phyloP scores from a whole-genome alignment of 1,140 invertebrate genomes.

The Lordiphosa clarofinis region DNA sequence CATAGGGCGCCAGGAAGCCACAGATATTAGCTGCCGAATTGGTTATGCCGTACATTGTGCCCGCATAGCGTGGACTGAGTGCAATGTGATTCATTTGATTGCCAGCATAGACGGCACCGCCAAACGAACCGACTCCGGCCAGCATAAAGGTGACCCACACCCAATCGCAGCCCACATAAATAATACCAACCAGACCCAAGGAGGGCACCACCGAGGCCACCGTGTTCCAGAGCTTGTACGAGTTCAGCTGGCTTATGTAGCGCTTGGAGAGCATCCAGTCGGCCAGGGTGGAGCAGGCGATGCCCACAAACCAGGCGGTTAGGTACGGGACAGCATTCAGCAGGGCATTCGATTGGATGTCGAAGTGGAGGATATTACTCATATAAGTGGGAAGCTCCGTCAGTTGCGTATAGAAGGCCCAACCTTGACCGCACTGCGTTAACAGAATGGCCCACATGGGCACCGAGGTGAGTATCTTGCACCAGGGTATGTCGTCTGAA shows the following conservation, averaged over 20 bases:
- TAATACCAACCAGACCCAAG: slow-evolving; percentile 86
- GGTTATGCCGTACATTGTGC: slow-evolving; percentile 93
- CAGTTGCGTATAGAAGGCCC: slow-evolving; percentile 96
- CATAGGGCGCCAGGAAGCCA: slow-evolving; percentile 91
- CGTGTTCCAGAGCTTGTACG: slow-evolving; percentile 89
- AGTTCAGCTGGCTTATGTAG: slow-evolving; percentile 83
- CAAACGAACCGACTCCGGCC: slow-evolving; percentile 85
- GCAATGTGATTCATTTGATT: slow-evolving; percentile 94
- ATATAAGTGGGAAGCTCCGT: slow-evolving; percentile 97
- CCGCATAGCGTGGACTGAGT: slow-evolving; percentile 90
- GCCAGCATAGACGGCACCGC: slow-evolving; percentile 87
- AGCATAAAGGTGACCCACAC: slow-evolving; percentile 86
- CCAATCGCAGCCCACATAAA: slow-evolving; percentile 88
- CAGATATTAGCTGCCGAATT: slow-evolving; percentile 93
- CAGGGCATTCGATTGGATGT: slow-evolving; percentile 90
- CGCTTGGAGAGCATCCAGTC: slow-evolving; percentile 85
- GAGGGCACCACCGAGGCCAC: slow-evolving; percentile 87
- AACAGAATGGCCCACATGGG: slow-evolving; percentile 93
- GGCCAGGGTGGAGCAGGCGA: slow-evolving; percentile 85
- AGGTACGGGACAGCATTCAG: slow-evolving; percentile 91
- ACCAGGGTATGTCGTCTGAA: slow-evolving; percentile 84
- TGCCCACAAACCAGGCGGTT: slow-evolving; percentile 85
- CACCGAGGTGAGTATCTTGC: slow-evolving; percentile 87
- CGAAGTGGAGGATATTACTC: slow-evolving; percentile 93
- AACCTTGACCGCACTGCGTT: slow-evolving; percentile 94